Base-by-base conservation (phyloP, 2,797 vertebrate genomes). In the Acrocephalus scirpaceus region DNA sequence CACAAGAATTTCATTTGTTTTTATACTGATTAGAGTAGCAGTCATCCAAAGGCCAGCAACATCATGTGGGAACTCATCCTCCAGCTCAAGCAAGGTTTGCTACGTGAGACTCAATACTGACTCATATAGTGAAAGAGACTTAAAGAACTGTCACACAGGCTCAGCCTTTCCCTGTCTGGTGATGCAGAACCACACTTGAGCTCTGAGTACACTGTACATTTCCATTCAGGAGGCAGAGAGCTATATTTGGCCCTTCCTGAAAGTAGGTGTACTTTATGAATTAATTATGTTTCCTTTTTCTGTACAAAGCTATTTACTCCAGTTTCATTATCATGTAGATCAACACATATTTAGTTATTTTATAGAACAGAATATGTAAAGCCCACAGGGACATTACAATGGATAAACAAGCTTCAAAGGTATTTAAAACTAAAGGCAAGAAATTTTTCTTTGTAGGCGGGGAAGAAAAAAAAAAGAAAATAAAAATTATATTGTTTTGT, bases 71-170 rank as follows among this genome's bases (percentile, higher is more conserved):
- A 83, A 1, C 18, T 70, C 26, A 42, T 32, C 29, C 22, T 47
- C 4, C 45, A 32, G 4, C 20, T 20, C 0, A 0, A 21, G 23
- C 32, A 26, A 66, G 4, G 8, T 51, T n/a, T 81, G 13, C 27
- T 44, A 6, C 0, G 0, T 56, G 30, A 62, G 34, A 11, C 14
- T 74, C 44, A n/a, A 3, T 7, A 23, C 26, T 13, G n/a, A 29
- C 5, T 18, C 26, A 3, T 9, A 18, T 5, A 32, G 15, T 4
- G 8, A 56, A n/a, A 71, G 11, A 38, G 7, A 19, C 7, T 53
- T 13, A 56, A 53, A 22, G 53, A 58, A 13, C 20, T 50, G 12
- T 1, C 29, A 11, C 27, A 8, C 2, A 13, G 1, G 1, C 12
- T 64, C 15, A 12, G 25, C 21, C 5, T 83, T 72, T 61, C 13